These are phyloP conservation scores for Aurelia coerulea DNA, from an alignment of 30 jellyfish, hydroid and myxozoan genomes.

Conservation along the genomic window DNA sequence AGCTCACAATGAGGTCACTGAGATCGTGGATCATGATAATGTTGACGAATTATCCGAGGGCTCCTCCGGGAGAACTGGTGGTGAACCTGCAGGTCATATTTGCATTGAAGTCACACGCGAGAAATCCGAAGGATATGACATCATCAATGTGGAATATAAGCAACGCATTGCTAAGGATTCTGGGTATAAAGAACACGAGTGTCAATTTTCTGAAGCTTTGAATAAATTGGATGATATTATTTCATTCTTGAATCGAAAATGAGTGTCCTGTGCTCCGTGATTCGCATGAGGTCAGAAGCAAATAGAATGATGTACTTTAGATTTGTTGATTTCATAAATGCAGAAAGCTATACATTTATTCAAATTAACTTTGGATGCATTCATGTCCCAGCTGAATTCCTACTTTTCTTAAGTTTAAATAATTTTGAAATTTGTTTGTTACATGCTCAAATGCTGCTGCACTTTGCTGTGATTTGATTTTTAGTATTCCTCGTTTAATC, in stretches of 20 bases:
- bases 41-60: neutral
- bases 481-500: too few relatives aligned
- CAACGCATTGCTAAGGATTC: neutral
- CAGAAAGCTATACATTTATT: too few relatives aligned
- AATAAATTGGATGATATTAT: slow-evolving; percentile 47
- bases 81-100: slow-evolving; percentile 52
- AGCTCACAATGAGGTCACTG: neutral
- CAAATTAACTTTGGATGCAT: too few relatives aligned
- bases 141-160: slow-evolving; percentile 60
- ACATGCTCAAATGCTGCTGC: too few relatives aligned
- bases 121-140: slow-evolving; percentile 60
- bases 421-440: too few relatives aligned
- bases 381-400: too few relatives aligned
- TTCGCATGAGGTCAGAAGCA: neutral
- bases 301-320: too few relatives aligned
- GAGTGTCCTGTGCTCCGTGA: neutral
- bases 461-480: too few relatives aligned
- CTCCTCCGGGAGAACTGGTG: neutral
- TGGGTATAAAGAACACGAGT: slow-evolving; percentile 29
- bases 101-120: slow-evolving; percentile 69
- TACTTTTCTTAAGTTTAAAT: too few relatives aligned
- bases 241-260: slow-evolving; percentile 42
- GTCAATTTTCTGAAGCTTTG: slow-evolving; percentile 45
- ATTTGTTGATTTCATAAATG: too few relatives aligned
- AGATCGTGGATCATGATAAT: neutral